phyloP scores from a whole-genome alignment of 2,888 invertebrate species.

The Mimumesa dahlbomi region DNA sequence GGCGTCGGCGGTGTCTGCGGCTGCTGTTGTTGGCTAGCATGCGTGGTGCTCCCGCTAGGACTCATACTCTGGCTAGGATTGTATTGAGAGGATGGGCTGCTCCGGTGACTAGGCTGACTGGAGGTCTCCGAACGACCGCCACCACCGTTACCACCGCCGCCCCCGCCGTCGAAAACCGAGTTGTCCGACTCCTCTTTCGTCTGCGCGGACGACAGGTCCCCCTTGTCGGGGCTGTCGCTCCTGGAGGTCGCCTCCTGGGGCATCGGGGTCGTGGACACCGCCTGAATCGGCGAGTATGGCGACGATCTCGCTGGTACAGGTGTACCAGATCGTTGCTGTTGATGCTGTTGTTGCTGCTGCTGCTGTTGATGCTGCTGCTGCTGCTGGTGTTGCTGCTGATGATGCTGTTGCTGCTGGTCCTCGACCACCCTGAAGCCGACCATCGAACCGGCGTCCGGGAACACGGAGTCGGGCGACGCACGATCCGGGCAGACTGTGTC shows the following conservation, averaged over 20 bases:
- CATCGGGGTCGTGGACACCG: slow-evolving; percentile 77
- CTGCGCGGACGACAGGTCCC: slow-evolving; percentile 73
- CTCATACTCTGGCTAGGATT: slow-evolving; percentile 73
- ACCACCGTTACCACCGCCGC: slow-evolving; percentile 63
- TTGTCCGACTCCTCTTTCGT: slow-evolving; percentile 81
- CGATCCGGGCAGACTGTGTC: slow-evolving; percentile 80
- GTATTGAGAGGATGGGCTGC: slow-evolving; percentile 77
- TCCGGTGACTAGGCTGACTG: slow-evolving; percentile 71
- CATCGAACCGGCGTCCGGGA: slow-evolving; percentile 81
- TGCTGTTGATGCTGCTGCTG: slow-evolving; percentile 72
- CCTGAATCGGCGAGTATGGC: slow-evolving; percentile 81
- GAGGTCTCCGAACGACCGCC: slow-evolving; percentile 63
- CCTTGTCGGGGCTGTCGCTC: slow-evolving; percentile 73
- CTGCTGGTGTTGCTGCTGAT: slow-evolving; percentile 73
- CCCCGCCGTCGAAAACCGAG: slow-evolving; percentile 82
- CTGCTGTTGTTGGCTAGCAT: slow-evolving; percentile 56
- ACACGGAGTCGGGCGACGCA: slow-evolving; percentile 83
- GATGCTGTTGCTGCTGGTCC: slow-evolving; percentile 69
- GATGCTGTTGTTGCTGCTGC: slow-evolving; percentile 68
- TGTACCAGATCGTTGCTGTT: slow-evolving; percentile 73
- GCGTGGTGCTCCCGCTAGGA: slow-evolving; percentile 70
- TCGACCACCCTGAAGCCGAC: slow-evolving; percentile 78
- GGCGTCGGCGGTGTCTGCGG: slow-evolving; percentile 65
- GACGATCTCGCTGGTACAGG: slow-evolving; percentile 79
- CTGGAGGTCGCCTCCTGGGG: slow-evolving; percentile 72